phyloP scores from a whole-genome alignment of 1,140 invertebrate genomes.

The Gerris buenoi region DNA sequence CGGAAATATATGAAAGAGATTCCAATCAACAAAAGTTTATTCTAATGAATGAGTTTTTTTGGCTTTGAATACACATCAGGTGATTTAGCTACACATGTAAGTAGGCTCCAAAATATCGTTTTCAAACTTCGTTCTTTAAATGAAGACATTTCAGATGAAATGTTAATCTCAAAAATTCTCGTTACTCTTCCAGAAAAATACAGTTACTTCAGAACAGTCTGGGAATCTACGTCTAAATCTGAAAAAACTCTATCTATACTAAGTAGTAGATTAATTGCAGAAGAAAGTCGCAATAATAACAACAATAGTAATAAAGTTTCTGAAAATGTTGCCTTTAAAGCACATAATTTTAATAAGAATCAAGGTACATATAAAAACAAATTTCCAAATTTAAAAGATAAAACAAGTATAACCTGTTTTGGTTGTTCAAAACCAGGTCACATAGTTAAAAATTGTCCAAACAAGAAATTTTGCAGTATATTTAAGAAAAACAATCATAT shows the following conservation, averaged over 20 bases:
- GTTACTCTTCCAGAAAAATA: background rate
- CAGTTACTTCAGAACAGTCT: background rate
- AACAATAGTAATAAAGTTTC: too few species aligned
- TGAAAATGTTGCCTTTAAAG: too few species aligned
- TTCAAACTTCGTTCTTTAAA: too few species aligned
- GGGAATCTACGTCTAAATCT: background rate
- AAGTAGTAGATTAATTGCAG: background rate
- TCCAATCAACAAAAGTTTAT: background rate
- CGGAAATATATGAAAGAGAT: background rate
- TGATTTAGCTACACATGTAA: background rate
- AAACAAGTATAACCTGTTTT: too few species aligned
- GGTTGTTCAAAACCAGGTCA: too few species aligned
- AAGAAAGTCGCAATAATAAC: background rate
- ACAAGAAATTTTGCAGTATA: too few species aligned
- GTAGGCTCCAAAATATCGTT: background rate
- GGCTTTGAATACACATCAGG: background rate
- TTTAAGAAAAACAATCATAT: too few species aligned
- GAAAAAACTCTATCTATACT: background rate
- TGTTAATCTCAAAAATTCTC: background rate
- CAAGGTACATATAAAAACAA: too few species aligned
- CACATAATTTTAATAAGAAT: too few species aligned
- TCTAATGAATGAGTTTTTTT: background rate
- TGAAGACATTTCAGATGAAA: background rate
- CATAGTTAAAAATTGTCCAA: too few species aligned
- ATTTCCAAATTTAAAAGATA: too few species aligned